Base-by-base conservation (phyloP, 1,140 invertebrate species). In the Stenopsyche tienmushanensis region DNA sequence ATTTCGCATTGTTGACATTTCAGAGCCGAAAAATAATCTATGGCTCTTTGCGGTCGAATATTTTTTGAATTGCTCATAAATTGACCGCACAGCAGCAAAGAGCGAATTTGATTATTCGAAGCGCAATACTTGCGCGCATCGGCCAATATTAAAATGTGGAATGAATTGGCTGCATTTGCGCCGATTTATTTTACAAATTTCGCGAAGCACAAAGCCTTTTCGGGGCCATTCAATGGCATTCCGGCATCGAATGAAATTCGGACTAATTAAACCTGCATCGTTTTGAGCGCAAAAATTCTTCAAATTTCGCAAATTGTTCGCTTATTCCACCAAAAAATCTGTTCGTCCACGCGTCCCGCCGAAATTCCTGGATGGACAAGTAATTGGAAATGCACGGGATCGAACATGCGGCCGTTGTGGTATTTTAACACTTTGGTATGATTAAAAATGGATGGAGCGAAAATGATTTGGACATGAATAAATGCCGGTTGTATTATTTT, bases 231-330 rank as follows among this genome's bases (percentile, higher is more conserved):
- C 24, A 53, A 53, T 53, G 3, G 50, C 20, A 53, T 53, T 53
- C 50, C 50, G 7, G 50, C 50, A 29, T 8, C n/a, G 20, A 53
- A 15, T 13, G 25, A 53, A 53, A 25, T 53, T 53, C 21, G 21
- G 26, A 53, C 50, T 53, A 53, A 53, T 53, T 53, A 53, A 53
- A 53, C 50, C 50, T 18, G 50, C 9, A 20, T 17, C 50, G 21
- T 24, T 53, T 53, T 53, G 50, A 53, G 26, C 2, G 50, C 50
- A 23, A 53, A 23, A 20, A 53, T 53, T 53, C 23, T 29, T 53
- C 20, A 53, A 53, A 53, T 53, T 53, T 53, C 26, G 50, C 50
- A 24, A 20, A 53, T 53, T 53, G 23, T 26, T 13, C 23, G 1
- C 26, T 13, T 23, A 53, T 53, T 53, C 24, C 50, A 13, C 29